Evolutionary conservation across 2,888 invertebrate species (phyloP), one percentile per base, ranked within the genome.

Genomic region (Archips xylosteana): DNA sequence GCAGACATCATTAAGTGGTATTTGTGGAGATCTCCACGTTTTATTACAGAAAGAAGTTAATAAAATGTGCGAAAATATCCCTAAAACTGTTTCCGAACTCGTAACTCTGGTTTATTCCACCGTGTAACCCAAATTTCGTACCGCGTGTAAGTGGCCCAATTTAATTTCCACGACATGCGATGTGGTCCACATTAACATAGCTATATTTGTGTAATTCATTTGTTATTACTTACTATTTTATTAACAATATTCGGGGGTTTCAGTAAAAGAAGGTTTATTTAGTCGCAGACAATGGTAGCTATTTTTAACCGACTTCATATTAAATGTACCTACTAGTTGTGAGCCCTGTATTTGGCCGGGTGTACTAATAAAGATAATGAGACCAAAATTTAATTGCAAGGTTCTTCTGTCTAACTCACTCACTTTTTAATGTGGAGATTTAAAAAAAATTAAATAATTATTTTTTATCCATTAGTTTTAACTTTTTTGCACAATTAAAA

Each of bases 31-130:
- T 79, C 78, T 73, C 70, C 65, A 39, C 73, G 75, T 81, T 83
- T 82, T 83, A 84, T 75, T 79, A 77, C 49, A 65, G 71, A 71
- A 73, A 77, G 78, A 79, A 78, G 81, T 80, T 80, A 81, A 81
- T 83, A 82, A 83, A 83, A 79, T 74, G 76, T 77, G 81, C 77
- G 76, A 80, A 81, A 79, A 79, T 81, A 81, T 77, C 64, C 65
- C 54, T 68, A 59, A 61, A 74, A 76, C 54, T 45, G 62, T 61
- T 65, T 39, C 32, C 67, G 36, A 60, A 57, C 15, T 47, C 54
- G 32, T 67, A 67, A 47, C 42, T 67, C 8, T 62, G 54, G 45
- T 62, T 36, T 45, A 72, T 67, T 47, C 42, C 54, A 32, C 23
- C 42, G 62, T 51, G 36, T 45, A 36, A 68, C 47, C 63, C 47